Conservation (phyloP, 2,113 vertebrate genomes). For the Micronycteris hirsuta region DNA sequence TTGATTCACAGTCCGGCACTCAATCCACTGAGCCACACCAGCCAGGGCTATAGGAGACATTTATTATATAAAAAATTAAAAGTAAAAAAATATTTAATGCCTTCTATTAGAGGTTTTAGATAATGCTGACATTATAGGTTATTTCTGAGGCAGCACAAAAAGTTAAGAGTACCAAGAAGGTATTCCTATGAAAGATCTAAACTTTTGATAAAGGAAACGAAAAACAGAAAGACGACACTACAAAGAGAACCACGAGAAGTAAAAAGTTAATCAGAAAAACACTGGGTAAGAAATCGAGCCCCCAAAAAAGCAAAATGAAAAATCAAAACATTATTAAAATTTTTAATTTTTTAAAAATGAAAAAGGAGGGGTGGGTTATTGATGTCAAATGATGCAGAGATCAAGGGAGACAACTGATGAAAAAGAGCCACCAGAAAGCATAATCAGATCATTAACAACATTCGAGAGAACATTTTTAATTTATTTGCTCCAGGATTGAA, state of each 20-base stretch:
- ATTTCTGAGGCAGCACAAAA: background rate
- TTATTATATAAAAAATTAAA: background rate
- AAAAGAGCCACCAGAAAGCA: background rate
- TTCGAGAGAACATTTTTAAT: background rate
- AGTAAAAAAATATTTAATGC: background rate
- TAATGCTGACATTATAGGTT: background rate
- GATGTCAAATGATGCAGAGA: background rate
- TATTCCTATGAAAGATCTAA: background rate
- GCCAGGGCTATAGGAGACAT: background rate
- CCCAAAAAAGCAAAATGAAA: no score
- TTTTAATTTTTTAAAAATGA: background rate
- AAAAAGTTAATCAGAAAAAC: constrained; percentile 2
- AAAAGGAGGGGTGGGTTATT: background rate
- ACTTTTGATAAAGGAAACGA: background rate
- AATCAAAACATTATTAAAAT: background rate
- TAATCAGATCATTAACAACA: background rate
- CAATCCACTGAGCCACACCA: no score
- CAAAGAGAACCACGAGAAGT: background rate
- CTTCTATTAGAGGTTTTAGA: background rate
- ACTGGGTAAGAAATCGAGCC: background rate
- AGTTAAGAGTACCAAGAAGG: background rate
- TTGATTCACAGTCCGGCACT: no score
- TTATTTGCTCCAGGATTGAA: background rate
- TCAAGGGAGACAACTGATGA: background rate
- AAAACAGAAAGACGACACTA: background rate